phyloP scores from a whole-genome alignment of 2,797 vertebrate genomes.

The Falco novaeseelandiae region DNA sequence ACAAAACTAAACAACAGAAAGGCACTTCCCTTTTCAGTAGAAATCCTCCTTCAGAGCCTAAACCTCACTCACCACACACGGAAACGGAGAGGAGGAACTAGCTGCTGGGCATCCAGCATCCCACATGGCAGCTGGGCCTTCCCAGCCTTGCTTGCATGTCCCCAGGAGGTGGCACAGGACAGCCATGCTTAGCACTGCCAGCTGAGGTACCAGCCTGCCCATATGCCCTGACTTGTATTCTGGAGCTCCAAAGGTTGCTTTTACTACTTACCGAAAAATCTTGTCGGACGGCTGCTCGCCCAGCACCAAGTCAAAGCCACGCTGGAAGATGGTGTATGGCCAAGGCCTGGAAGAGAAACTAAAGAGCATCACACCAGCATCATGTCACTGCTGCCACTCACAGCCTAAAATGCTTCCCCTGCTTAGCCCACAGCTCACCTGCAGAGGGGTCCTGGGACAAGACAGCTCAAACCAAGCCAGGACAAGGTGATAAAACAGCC shows the following conservation, averaged over 20 bases:
- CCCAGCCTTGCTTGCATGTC: background rate
- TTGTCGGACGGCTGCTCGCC: constrained; percentile 98
- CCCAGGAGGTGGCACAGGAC: constrained; percentile 37
- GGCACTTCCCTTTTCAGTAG: background rate
- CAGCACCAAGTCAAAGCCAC: constrained; percentile 97
- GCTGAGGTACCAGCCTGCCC: background rate
- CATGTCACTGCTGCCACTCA: rapidly evolving
- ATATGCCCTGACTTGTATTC: rapidly evolving
- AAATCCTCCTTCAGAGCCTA: background rate
- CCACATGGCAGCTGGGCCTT: background rate
- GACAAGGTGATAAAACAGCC: background rate
- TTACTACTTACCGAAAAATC: constrained; percentile 91
- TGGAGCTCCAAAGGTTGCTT: background rate
- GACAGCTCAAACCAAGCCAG: background rate
- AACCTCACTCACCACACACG: rapidly evolving
- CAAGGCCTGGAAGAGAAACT: constrained; percentile 85
- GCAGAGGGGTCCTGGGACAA: background rate
- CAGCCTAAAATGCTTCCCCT: background rate
- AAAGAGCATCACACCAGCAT: background rate
- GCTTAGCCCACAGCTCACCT: background rate
- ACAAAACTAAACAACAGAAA: background rate
- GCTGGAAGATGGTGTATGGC: constrained; percentile 99
- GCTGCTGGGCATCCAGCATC: background rate
- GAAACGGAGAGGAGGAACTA: background rate
- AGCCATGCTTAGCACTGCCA: background rate